Conservation (phyloP, 2,113 vertebrate genomes). For the Entelurus aequoreus region DNA sequence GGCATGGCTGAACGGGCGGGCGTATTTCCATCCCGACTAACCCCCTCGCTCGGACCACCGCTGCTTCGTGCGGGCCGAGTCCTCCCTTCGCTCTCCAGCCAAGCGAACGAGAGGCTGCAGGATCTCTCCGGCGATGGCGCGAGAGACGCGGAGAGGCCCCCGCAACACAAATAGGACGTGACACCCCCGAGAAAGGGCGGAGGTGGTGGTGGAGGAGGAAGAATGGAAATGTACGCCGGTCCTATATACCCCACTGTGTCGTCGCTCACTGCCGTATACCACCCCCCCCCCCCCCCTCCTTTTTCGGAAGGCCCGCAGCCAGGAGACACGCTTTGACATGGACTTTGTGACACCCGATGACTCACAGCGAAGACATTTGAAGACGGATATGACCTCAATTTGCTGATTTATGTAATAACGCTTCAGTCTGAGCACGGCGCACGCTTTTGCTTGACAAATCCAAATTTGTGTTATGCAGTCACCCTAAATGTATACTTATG, state of each 20-base stretch:
- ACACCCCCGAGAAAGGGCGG: slow-evolving; percentile 54
- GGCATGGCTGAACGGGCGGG: slow-evolving; percentile 58
- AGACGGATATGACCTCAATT: slow-evolving; percentile 54
- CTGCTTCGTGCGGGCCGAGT: slow-evolving; percentile 39
- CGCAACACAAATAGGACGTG: slow-evolving; percentile 66
- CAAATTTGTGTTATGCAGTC: background rate
- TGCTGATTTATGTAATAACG: slow-evolving; percentile 53
- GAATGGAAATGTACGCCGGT: slow-evolving; percentile 36
- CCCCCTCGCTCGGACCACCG: slow-evolving; percentile 27
- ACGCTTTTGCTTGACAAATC: background rate
- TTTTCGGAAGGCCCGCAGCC: slow-evolving; percentile 43
- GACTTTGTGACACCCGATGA: slow-evolving; percentile 62
- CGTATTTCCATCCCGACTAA: slow-evolving; percentile 40
- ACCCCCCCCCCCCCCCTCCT: background rate
- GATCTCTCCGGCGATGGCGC: slow-evolving; percentile 31
- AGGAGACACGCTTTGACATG: slow-evolving; percentile 43
- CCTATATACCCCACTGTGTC: slow-evolving; percentile 39
- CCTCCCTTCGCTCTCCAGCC: slow-evolving; percentile 54
- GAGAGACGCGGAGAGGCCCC: slow-evolving; percentile 51
- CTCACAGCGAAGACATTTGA: slow-evolving; percentile 61
- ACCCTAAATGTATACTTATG: background rate
- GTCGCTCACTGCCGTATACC: slow-evolving; percentile 15
- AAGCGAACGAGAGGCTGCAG: slow-evolving; percentile 15
- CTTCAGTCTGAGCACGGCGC: slow-evolving; percentile 11
- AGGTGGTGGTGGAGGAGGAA: slow-evolving; percentile 32